These are phyloP conservation scores for Dryadula phaetusa DNA, from an alignment of 2,888 invertebrate genomes.

Conservation along the genomic window DNA sequence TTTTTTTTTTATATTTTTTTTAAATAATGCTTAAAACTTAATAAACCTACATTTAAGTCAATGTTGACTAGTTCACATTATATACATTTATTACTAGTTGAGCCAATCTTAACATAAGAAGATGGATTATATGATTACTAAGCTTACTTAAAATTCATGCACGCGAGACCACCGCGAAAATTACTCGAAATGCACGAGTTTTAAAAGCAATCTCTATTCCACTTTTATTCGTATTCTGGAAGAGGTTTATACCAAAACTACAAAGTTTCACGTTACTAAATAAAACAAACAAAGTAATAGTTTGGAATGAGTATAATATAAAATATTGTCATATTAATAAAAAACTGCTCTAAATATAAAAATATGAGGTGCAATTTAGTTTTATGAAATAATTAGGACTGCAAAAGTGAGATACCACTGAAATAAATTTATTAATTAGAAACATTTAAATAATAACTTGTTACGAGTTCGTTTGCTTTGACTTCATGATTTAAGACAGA, in stretches of 20 bases:
- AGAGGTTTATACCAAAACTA: constrained; percentile 23
- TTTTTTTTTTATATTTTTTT: too few relatives aligned
- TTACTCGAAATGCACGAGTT: constrained; percentile 23
- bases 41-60: neutral
- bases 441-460: too few relatives aligned
- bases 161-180: constrained; percentile 11
- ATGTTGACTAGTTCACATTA: neutral
- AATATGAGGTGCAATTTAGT: neutral
- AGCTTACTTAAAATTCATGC: constrained; percentile 26
- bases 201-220: constrained; percentile 26
- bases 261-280: constrained; percentile 24
- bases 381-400: neutral
- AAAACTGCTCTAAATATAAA: neutral
- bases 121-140: constrained; percentile 25
- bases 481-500: too few relatives aligned
- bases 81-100: neutral
- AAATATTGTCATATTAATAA: neutral
- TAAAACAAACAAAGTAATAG: constrained; percentile 9
- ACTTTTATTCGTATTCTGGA: constrained; percentile 26
- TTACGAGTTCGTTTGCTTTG: too few relatives aligned
- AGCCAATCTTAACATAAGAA: neutral
- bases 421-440: too few relatives aligned
- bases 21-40: neutral
- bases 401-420: too few relatives aligned
- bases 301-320: neutral